These are phyloP conservation scores for Sardinella longiceps DNA, from an alignment of 2,797 vertebrate genomes.

Conservation along the genomic window DNA sequence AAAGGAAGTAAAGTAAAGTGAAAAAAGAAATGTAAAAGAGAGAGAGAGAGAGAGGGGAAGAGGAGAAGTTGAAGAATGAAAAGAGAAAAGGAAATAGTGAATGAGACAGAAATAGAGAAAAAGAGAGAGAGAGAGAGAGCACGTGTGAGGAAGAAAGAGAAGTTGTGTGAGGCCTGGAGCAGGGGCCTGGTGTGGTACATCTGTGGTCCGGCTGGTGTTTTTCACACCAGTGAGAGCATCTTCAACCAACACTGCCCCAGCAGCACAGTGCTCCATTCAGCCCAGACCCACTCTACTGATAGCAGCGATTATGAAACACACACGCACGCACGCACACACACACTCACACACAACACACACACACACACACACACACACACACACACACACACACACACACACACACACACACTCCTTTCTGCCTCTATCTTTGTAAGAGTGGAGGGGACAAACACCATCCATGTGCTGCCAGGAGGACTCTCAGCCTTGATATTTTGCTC, in stretches of 20 bases:
- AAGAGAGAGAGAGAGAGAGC: not conserved
- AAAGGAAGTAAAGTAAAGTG: not conserved
- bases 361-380: not conserved
- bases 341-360: not conserved
- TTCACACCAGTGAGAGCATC: constrained; percentile 25
- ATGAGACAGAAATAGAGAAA: not conserved
- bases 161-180: constrained; percentile 13
- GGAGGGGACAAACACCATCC: not conserved
- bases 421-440: not conserved
- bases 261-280: not conserved
- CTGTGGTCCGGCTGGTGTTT: not conserved
- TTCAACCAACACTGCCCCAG: not conserved
- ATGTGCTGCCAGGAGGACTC: not conserved
- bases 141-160: not conserved
- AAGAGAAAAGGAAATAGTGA: not conserved
- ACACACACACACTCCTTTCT: not conserved
- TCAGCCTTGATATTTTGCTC: not conserved
- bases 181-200: not conserved
- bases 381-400: constrained; percentile 4
- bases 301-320: not conserved
- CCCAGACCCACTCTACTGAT: not conserved
- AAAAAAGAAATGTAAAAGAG: not conserved
- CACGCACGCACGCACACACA: not conserved
- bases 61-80: not conserved
- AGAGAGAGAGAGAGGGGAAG: not conserved